Evolutionary conservation across 2,888 invertebrate species (phyloP), one percentile per base, ranked within the genome.

Genomic region (Julus scandinavius): DNA sequence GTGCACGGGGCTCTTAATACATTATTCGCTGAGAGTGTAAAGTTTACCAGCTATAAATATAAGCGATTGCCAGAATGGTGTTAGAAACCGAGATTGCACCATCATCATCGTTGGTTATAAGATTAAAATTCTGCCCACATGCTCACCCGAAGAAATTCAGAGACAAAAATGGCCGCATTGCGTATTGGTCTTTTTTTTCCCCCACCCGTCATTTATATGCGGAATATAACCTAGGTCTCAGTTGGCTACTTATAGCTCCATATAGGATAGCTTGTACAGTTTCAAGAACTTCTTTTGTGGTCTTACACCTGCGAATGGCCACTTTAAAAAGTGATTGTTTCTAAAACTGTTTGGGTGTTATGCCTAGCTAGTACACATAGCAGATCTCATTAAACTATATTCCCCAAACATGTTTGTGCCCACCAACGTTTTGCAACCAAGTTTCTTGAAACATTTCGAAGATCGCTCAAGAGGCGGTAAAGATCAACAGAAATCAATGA

Each of bases 11-110:
- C 58, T 63, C 58, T 63, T 63, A 63, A 63, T 63, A 63, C 58
- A 63, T n/a, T 63, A 63, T n/a, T 63, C 58, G 58, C 58, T n/a
- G n/a, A 63, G n/a, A 63, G 58, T 63, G 58, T 63, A 63, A 63
- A 63, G 58, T 63, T 63, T 63, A 63, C 58, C 58, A 63, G 58
- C 58, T n/a, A 63, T 63, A 63, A 63, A 63, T n/a, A 63, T 63
- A 63, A 17, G 58, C 58, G 58, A n/a, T 63, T n/a, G 58, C 6
- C 6, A n/a, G 58, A 63, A 63, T 63, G n/a, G 58, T 63, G 58
- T 63, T 63, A 63, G 58, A n/a, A 63, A 63, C 58, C 2, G n/a
- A 63, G n/a, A 63, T 63, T 63, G 58, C 17, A n/a, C 58, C 58
- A 63, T 63, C 58, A 63, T 63, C 58, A 63, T 63, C 58, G 17